phyloP scores from a whole-genome alignment of 1,140 invertebrate species.

The Antheraea pernyi region DNA sequence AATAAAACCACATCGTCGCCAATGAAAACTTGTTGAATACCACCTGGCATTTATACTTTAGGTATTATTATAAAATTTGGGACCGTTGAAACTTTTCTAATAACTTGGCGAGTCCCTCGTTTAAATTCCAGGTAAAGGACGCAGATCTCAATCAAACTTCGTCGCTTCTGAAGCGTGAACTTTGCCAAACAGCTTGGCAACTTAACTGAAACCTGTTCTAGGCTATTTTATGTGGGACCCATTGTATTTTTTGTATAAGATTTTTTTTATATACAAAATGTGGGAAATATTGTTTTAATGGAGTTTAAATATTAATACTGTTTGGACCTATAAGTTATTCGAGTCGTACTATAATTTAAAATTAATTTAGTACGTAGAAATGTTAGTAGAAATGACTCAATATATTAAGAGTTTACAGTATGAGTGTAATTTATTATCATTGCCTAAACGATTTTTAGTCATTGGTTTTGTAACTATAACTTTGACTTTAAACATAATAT shows the following conservation, averaged over 20 bases:
- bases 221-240: slow-evolving; percentile 21
- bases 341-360: no score
- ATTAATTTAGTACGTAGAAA: no score
- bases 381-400: no score
- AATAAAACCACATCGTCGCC: slow-evolving; percentile 30
- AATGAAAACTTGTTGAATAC: slow-evolving; percentile 21
- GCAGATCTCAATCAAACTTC: slow-evolving; percentile 58
- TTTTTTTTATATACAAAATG: not conserved
- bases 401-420: no score
- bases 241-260: slow-evolving; percentile 25
- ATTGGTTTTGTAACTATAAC: no score
- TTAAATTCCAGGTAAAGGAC: slow-evolving; percentile 51
- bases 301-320: no score
- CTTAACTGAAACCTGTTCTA: slow-evolving; percentile 48
- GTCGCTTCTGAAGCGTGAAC: slow-evolving; percentile 31
- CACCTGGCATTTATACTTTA: slow-evolving; percentile 34
- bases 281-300: not conserved
- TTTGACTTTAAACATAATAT: no score
- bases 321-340: no score
- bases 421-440: no score
- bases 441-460: no score
- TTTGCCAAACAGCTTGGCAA: slow-evolving; percentile 42
- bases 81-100: slow-evolving; percentile 42
- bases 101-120: slow-evolving; percentile 35
- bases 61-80: slow-evolving; percentile 38